Percentiles rank a stretch among this genome's conserved stretches.
These are phyloP conservation scores for Heteromyza rotundicornis DNA, from an alignment of 2,888 invertebrate genomes.

Conservation along the genomic window DNA sequence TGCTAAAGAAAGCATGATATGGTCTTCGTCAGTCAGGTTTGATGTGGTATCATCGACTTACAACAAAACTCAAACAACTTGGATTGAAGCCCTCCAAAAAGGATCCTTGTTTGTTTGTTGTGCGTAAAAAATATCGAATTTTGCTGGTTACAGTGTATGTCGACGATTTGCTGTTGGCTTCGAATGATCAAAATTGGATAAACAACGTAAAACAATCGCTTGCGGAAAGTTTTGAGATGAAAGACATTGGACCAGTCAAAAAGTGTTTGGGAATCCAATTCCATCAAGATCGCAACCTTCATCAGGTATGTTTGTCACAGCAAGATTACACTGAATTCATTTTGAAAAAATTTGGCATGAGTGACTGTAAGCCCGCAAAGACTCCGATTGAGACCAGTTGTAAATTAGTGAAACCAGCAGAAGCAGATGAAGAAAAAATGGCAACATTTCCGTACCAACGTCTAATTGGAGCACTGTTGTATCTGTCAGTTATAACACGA, in stretches of 20 bases:
- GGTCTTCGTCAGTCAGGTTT: neutral
- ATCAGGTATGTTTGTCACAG: too few relatives aligned
- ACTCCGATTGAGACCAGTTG: too few relatives aligned
- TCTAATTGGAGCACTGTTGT: too few relatives aligned
- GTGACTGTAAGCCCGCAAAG: too few relatives aligned
- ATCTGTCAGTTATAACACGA: too few relatives aligned
- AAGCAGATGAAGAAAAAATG: too few relatives aligned
- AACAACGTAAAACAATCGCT: neutral
- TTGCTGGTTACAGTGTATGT: too few relatives aligned
- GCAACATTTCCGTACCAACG: conserved; percentile 29
- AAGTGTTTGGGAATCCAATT: neutral
- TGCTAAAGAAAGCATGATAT: neutral
- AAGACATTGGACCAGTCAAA: neutral
- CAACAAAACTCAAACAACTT: neutral
- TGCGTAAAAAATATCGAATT: neutral
- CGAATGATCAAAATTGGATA: neutral
- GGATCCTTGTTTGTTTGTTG: neutral
- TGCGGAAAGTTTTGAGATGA: neutral
- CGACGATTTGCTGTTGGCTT: too few relatives aligned
- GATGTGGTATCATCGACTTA: neutral
- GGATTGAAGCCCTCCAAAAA: neutral
- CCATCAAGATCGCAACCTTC: neutral
- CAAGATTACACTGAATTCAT: too few relatives aligned
- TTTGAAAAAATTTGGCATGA: too few relatives aligned
- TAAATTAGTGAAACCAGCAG: too few relatives aligned